Evolutionary conservation across 2,113 vertebrate genomes (phyloP), one percentile per base, ranked within the genome.

Genomic region (Melanotaenia duboulayi): DNA sequence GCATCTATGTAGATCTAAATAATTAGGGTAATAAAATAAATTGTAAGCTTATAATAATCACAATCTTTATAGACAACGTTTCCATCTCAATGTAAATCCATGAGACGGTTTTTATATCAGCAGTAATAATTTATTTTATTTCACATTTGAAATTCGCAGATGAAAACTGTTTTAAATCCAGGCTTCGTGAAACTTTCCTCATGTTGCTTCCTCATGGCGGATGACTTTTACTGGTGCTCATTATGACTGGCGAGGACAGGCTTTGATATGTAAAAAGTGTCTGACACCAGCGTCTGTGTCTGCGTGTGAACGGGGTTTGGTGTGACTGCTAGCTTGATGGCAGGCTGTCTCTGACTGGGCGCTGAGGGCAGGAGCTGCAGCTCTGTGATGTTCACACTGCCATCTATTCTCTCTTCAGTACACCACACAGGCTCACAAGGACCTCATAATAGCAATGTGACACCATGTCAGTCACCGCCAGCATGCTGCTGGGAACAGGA

Each of bases 391-490:
- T 86, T 87, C 86, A 67, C 76, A 69, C 64, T 52, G 52, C 62
- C 78, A 75, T 65, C 65, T 71, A 25, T 73, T 75, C 65, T 71
- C 62, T 67, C 32, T 6, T 25, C 71, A 77, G 60, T 60, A 79
- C 65, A 74, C 9, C 61, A 57, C 57, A 61, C 52, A 40, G 63
- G 23, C 82, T 73, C 51, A 16, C 65, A 62, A 81, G 81, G 72
- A 77, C 20, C 72, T 79, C 70, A 71, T 78, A 77, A 75, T 16
- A 79, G 68, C 71, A 77, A 84, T 71, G 77, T 81, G 75, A 72
- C 74, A 87, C 56, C 64, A 75, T 90, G 91, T 86, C 91, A 87
- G 69, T 90, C 90, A 91, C 42, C 89, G 63, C 64, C 70, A 51
- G 57, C 10, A 5, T 65, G 20, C 70, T 56, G 20, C 54, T 37